Base-by-base conservation (phyloP, 2,888 invertebrate species). In the Drosophila heteroneura region DNA sequence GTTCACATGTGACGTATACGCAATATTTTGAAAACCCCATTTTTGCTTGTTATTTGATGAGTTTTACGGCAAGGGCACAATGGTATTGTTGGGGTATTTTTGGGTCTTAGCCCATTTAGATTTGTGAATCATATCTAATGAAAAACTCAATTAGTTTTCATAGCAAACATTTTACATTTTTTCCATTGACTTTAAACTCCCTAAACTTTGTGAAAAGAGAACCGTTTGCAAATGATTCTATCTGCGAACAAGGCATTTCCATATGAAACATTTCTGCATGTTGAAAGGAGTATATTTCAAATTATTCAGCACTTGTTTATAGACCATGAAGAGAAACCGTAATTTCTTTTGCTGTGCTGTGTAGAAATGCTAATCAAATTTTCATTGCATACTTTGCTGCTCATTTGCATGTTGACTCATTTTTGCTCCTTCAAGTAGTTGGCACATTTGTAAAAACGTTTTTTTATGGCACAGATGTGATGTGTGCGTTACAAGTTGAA, bases 341-440 rank as follows among this genome's bases (percentile, higher is more conserved):
- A 28, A 9, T 5, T 26, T 52, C 52, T 79, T 77, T 62, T 59
- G 63, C 49, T 53, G 53, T 57, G 49, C 68, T 52, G 41, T 54
- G 74, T 54, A 72, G 65, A 82, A 74, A 82, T 82, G 88, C 81
- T 88, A 83, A 88, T 88, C 73, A 83, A 75, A 81, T 75, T 88
- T 82, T 74, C 74, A 82, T 79, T 60, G 83, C 88, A 68, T 72
- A 82, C 83, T 85, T 85, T 74, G 65, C 72, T 70, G 81, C 81
- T 77, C 85, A 88, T 85, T 85, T 85, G 90, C 88, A 85, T 85
- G 58, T 62, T 54, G 65, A 51, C 66, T 53, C 41, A 64, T 53
- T 68, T 61, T 44, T 19, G 39, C 30, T 28, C n/a, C 44, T 54
- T 49, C 22, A 41, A 56, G 49, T 33, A 33, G 37, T 51, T 69